A percentile compares a stretch with the other conserved stretches of the same genome.
These are phyloP conservation scores for Pomatostomus ruficeps DNA, from an alignment of 2,113 vertebrate genomes.

Conservation along the genomic window DNA sequence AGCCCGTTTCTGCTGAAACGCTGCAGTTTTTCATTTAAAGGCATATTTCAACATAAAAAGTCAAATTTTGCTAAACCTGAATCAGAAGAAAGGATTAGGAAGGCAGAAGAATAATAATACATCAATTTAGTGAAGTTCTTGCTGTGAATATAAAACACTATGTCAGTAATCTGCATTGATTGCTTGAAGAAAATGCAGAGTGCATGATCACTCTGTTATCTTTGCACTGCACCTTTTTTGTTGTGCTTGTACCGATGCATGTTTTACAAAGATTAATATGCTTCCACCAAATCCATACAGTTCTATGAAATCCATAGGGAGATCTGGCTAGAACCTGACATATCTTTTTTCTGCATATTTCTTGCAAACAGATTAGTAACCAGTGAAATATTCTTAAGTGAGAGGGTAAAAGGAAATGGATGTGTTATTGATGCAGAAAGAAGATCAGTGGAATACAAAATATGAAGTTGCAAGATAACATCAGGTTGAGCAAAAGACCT, in stretches of 20 bases:
- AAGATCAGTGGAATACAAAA: not conserved
- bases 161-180: slow-evolving; percentile 11
- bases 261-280: slow-evolving; percentile 39
- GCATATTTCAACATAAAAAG: not conserved
- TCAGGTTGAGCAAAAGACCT: not conserved
- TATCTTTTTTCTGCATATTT: not conserved
- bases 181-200: slow-evolving; percentile 18
- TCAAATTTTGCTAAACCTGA: not conserved
- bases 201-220: slow-evolving; percentile 7
- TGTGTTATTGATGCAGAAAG: not conserved
- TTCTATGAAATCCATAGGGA: not conserved
- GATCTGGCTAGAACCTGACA: not conserved
- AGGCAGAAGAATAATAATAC: slow-evolving; percentile 17
- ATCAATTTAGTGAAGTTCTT: slow-evolving; percentile 1
- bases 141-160: slow-evolving; percentile 1
- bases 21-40: not conserved
- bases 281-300: not conserved
- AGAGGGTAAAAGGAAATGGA: not conserved
- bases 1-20: not conserved
- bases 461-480: not conserved
- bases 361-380: not conserved
- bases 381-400: not conserved
- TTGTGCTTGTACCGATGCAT: not conserved
- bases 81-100: slow-evolving; percentile 24
- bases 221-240: slow-evolving; percentile 9